Evolutionary conservation across 2,797 vertebrate genomes (phyloP).

Genomic region (Harpagifer antarcticus): DNA sequence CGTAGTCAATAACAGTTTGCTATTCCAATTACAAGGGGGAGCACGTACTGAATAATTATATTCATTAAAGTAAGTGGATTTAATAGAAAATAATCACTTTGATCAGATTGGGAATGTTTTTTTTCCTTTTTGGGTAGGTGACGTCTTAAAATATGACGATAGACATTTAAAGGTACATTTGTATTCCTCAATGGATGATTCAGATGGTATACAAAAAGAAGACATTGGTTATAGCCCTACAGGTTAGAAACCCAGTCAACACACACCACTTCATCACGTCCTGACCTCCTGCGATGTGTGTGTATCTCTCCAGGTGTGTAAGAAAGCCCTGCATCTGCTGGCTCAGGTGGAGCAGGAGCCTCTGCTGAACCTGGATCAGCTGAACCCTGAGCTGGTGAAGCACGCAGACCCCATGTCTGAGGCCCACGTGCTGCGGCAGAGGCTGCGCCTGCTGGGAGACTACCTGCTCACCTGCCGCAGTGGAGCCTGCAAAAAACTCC

Average conservation of each 20-base stretch:
- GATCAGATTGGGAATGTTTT: too few relatives aligned
- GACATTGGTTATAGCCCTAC: too few relatives aligned
- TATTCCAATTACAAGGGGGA: too few relatives aligned
- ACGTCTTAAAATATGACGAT: too few relatives aligned
- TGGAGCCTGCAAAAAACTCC: slow-evolving; percentile 86
- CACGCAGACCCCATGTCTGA: slow-evolving; percentile 88
- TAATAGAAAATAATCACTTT: too few relatives aligned
- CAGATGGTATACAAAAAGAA: too few relatives aligned
- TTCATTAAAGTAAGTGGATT: too few relatives aligned
- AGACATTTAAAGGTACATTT: too few relatives aligned
- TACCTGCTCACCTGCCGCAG: slow-evolving; percentile 94
- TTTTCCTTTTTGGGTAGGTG: too few relatives aligned
- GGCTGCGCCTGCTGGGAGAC: slow-evolving; percentile 92
- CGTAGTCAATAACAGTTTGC: too few relatives aligned
- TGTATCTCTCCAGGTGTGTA: slow-evolving; percentile 85
- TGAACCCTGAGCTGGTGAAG: slow-evolving; percentile 89
- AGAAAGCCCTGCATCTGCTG: slow-evolving; percentile 89
- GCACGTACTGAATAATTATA: too few relatives aligned
- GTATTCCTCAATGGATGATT: too few relatives aligned
- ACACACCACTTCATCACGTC: background rate
- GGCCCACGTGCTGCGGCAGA: slow-evolving; percentile 84
- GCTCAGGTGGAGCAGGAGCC: slow-evolving; percentile 89
- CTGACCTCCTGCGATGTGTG: background rate
- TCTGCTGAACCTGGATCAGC: slow-evolving; percentile 88
- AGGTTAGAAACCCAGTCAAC: background rate